Percentiles rank a stretch among this genome's conserved stretches.
These are phyloP conservation scores for Ranitomeya imitator DNA, from an alignment of 2,113 vertebrate species.

Conservation along the genomic window DNA sequence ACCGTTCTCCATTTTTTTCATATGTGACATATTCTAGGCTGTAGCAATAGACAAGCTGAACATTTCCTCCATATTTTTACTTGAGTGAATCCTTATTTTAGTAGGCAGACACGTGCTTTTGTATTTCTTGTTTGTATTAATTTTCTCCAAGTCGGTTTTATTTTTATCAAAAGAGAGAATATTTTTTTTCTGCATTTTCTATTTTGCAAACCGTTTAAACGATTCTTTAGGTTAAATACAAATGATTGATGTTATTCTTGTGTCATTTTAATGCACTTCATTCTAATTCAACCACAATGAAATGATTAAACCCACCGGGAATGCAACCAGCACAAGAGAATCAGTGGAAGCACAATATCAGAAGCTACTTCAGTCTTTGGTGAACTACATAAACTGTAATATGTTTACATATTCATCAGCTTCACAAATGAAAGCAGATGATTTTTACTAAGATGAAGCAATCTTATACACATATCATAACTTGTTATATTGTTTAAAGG, in stretches of 20 bases:
- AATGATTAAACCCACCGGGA: conserved; percentile 35
- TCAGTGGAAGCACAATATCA: not conserved
- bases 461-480: not conserved
- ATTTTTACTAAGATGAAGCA: not conserved
- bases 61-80: not conserved
- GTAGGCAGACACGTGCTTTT: not conserved
- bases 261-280: conserved; percentile 3
- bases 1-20: no score
- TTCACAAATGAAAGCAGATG: not conserved
- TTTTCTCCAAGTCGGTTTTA: not conserved
- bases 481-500: not conserved
- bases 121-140: not conserved
- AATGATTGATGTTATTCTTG: conserved; percentile 31
- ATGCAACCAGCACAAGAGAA: not conserved
- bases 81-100: not conserved
- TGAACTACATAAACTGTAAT: not conserved
- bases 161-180: not conserved
- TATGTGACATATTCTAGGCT: not conserved
- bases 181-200: not conserved
- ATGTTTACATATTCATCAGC: conserved; percentile 5
- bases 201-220: not conserved
- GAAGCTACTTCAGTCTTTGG: not conserved
- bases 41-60: not conserved
- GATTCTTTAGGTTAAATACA: conserved; percentile 29
- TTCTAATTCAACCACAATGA: conserved; percentile 36